Evolutionary conservation across 2,797 vertebrate species (phyloP).

Genomic region (Semotilus atromaculatus): DNA sequence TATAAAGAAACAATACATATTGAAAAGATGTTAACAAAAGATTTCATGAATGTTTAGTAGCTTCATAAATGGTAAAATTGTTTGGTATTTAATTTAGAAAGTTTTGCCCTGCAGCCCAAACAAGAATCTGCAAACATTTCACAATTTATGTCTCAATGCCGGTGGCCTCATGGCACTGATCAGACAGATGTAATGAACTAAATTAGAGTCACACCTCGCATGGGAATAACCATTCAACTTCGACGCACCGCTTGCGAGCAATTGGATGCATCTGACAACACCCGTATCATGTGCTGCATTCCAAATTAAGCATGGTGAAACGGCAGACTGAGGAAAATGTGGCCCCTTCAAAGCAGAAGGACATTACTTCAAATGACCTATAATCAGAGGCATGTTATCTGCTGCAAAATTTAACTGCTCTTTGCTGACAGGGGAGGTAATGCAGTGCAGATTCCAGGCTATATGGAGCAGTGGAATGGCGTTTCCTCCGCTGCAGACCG

Average conservation of each 20-base stretch:
- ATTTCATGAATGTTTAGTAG: constrained; percentile 4
- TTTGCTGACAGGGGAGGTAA: constrained; percentile 57
- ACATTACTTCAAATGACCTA: constrained; percentile 53
- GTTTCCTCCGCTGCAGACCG: constrained; percentile 56
- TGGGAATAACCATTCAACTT: constrained; percentile 50
- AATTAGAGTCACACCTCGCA: constrained; percentile 57
- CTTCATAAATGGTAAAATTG: background rate
- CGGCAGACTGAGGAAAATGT: constrained; percentile 52
- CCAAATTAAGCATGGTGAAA: constrained; percentile 62
- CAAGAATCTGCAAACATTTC: constrained; percentile 50
- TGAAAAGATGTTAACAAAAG: constrained; percentile 32
- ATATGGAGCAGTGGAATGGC: constrained; percentile 57
- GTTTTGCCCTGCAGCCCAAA: constrained; percentile 38
- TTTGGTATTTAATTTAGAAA: constrained; percentile 43
- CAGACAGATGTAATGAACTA: constrained; percentile 57
- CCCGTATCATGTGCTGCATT: constrained; percentile 63
- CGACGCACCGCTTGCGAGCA: constrained; percentile 59
- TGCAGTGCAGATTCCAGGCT: constrained; percentile 60
- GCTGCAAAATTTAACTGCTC: constrained; percentile 51
- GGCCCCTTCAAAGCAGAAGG: constrained; percentile 47
- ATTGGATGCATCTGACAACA: constrained; percentile 64
- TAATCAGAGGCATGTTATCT: constrained; percentile 58
- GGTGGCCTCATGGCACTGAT: constrained; percentile 43
- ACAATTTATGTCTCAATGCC: constrained; percentile 29
- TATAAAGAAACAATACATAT: constrained; percentile 64